phyloP scores from a whole-genome alignment of 2,797 vertebrate genomes.

The Epinephelus coioides region DNA sequence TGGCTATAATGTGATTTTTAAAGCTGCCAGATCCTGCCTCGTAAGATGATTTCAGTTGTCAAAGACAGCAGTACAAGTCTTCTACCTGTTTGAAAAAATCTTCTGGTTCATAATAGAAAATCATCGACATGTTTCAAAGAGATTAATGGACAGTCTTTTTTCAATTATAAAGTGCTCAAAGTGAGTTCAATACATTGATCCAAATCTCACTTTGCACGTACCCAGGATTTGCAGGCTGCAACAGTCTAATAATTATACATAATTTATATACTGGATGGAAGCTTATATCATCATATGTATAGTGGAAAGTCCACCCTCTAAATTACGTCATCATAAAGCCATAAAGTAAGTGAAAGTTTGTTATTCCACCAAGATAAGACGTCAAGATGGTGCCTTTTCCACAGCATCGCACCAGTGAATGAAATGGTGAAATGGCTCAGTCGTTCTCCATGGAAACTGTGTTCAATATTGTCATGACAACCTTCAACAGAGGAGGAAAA shows the following conservation, averaged over 20 bases:
- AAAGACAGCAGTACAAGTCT: constrained; percentile 1
- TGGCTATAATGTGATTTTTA: background rate
- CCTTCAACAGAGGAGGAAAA: constrained; percentile 73
- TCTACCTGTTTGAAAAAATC: background rate
- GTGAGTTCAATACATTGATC: constrained; percentile 20
- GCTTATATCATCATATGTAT: background rate
- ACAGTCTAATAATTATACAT: constrained; percentile 7
- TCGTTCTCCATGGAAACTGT: constrained; percentile 87
- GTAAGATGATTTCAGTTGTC: constrained; percentile 2
- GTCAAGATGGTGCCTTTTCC: constrained; percentile 53
- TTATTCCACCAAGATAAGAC: constrained; percentile 42
- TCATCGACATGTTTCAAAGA: background rate
- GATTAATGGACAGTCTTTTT: background rate
- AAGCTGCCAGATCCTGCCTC: background rate
- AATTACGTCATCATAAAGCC: constrained; percentile 13
- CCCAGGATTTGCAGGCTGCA: background rate
- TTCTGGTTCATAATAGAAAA: background rate
- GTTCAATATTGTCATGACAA: constrained; percentile 88
- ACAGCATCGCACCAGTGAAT: constrained; percentile 52
- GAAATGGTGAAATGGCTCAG: constrained; percentile 69
- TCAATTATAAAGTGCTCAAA: constrained; percentile 6
- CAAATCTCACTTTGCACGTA: constrained; percentile 8
- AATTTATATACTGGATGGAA: constrained; percentile 13
- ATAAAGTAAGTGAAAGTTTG: constrained; percentile 27
- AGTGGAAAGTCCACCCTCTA: background rate